Base-by-base conservation (phyloP, 2,113 vertebrate genomes). In the Turnix velox region DNA sequence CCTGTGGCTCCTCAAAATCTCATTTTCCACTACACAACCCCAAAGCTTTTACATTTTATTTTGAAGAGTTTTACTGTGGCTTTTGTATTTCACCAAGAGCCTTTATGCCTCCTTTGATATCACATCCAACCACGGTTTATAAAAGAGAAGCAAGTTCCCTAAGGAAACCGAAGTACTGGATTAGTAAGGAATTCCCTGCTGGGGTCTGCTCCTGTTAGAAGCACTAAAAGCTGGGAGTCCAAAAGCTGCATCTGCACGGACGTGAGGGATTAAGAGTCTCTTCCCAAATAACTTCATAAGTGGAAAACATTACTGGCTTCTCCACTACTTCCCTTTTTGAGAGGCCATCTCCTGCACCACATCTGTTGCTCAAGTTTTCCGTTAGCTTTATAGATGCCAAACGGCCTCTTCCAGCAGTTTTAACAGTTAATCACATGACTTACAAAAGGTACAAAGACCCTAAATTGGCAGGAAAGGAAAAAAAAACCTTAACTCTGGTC, bases 1-100 rank as follows among this genome's bases (percentile, higher is more conserved):
- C 24, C 1, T 0, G 5, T 12, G 18, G 5, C 42, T 40, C 37
- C 10, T 31, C 45, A 37, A 12, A 14, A 12, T 9, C 10, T 18
- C 37, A 12, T 28, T 10, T 49, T 49, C 31, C 49, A 31, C 13
- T 18, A 4, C 0, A 2, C 28, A 66, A 22, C 14, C 39, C 54
- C 72, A 39, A 4, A 0, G 11, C 31, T 55, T 49, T 18, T 10
- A 80, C 48, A 23, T 7, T 37, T 55, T 1, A 7, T 24, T 73
- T 23, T 33, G 7, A 33, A 57, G 24, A 48, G 31, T n/a, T 73
- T 54, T 6, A 49, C 51, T 19, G 6, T 0, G 24, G 3, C 14
- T 79, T 68, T 18, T 8, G 4, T 27, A 28, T 52, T 77, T 24
- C 46, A 57, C 30, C 42, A 31, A 43, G 5, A 77, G 43, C 4